phyloP scores from a whole-genome alignment of 2,113 vertebrate genomes.

The Bufo bufo region DNA sequence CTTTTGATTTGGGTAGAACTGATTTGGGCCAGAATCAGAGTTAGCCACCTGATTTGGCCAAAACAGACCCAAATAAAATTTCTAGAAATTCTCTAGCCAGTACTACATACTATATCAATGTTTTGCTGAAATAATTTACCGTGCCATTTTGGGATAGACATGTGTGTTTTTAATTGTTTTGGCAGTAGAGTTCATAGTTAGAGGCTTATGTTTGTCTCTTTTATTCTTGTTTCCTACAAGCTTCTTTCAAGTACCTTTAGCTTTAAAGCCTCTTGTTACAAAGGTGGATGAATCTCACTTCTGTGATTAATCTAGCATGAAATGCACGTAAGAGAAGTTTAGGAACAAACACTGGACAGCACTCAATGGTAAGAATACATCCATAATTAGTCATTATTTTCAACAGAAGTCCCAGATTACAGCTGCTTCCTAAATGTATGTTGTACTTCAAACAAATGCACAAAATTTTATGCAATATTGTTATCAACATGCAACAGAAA shows the following conservation, averaged over 20 bases:
- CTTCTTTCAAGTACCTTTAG: not conserved
- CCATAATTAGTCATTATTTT: slow-evolving; percentile 34
- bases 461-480: not conserved
- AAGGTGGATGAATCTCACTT: slow-evolving; percentile 36
- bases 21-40: too few species aligned
- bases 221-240: not conserved
- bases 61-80: too few species aligned
- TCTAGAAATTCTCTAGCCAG: too few species aligned
- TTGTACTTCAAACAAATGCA: slow-evolving; percentile 32
- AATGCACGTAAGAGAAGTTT: slow-evolving; percentile 14
- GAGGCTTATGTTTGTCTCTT: not conserved
- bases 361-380: slow-evolving; percentile 10
- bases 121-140: too few species aligned
- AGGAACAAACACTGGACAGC: not conserved
- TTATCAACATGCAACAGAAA: not conserved
- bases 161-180: too few species aligned
- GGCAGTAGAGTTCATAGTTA: too few species aligned
- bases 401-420: slow-evolving; percentile 27
- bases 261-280: slow-evolving; percentile 10
- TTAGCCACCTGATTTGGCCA: too few species aligned
- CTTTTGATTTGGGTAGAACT: too few species aligned
- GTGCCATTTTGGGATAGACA: too few species aligned
- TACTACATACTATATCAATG: too few species aligned
- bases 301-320: slow-evolving; percentile 42
- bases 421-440: slow-evolving; percentile 23